Evolutionary conservation across 2,888 invertebrate species (phyloP).

Genomic region (Ectemnius continuus): DNA sequence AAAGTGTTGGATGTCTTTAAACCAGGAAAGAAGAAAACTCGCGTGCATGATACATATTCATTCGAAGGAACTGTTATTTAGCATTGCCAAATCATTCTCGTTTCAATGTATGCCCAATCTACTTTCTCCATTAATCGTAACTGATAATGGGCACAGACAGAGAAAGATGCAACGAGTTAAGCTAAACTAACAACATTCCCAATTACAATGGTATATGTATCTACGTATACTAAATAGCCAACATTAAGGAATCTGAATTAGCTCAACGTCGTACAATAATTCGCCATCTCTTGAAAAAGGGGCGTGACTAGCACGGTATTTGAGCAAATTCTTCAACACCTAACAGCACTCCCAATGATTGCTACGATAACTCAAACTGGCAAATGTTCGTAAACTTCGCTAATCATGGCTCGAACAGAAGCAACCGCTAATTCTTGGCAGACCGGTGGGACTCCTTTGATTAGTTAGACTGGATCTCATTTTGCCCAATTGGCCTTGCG

Average conservation of each 20-base stretch:
- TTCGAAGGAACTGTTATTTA: constrained; percentile 24
- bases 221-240: constrained; percentile 10
- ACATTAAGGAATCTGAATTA: constrained; percentile 11
- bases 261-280: constrained; percentile 45
- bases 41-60: constrained; percentile 18
- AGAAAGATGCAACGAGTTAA: constrained; percentile 8
- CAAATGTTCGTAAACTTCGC: not conserved
- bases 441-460: constrained; percentile 11
- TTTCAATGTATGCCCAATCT: constrained; percentile 6
- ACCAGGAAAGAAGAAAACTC: constrained; percentile 2
- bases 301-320: constrained; percentile 36
- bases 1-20: constrained; percentile 34
- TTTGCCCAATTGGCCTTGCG: not conserved
- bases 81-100: constrained; percentile 34
- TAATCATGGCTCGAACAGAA: constrained; percentile 32
- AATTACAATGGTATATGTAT: not conserved
- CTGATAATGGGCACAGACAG: not conserved
- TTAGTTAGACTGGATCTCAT: not conserved
- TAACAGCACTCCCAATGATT: constrained; percentile 9
- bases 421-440: constrained; percentile 31
- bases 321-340: constrained; percentile 13
- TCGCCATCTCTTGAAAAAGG: constrained; percentile 16
- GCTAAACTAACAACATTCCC: constrained; percentile 12
- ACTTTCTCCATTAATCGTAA: constrained; percentile 20
- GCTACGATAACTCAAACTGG: constrained; percentile 47